Conservation (phyloP, 2,888 invertebrate species). For the Caenorhabditis virilis region DNA sequence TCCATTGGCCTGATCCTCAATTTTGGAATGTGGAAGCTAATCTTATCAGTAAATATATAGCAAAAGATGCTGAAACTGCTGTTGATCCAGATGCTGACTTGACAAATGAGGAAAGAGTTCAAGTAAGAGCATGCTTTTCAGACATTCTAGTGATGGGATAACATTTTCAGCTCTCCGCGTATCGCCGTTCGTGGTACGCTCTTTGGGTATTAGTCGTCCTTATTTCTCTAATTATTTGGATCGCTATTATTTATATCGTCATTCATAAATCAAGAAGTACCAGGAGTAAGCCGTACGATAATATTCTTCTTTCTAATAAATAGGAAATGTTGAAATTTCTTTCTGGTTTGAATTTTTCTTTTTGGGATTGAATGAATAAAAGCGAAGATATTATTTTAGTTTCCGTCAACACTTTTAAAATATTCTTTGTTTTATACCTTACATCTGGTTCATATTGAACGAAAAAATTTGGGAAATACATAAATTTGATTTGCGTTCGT, state of each 20-base stretch:
- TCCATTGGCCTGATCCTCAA: conserved; percentile 63
- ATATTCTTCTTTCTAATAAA: conserved; percentile 47
- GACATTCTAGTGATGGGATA: no score
- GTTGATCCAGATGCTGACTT: conserved; percentile 54
- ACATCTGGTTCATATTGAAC: not conserved
- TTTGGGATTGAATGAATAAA: not conserved
- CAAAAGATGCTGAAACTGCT: conserved; percentile 40
- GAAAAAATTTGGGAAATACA: not conserved
- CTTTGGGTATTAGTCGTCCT: conserved; percentile 66
- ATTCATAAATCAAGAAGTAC: conserved; percentile 52
- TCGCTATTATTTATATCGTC: conserved; percentile 56
- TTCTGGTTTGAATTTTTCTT: not conserved
- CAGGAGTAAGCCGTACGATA: conserved; percentile 60
- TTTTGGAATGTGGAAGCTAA: conserved; percentile 68
- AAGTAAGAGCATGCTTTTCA: conserved; percentile 21
- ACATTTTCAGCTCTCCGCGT: conserved; percentile 55
- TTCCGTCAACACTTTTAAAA: no score
- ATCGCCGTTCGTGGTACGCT: conserved; percentile 66
- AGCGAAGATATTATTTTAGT: not conserved
- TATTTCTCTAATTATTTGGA: conserved; percentile 64
- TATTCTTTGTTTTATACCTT: no score
- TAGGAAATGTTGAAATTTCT: not conserved
- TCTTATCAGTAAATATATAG: conserved; percentile 46
- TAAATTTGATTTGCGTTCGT: not conserved
- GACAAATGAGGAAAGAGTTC: conserved; percentile 62